phyloP scores from a whole-genome alignment of 92 coral and sea anemone genomes.

The Epizoanthus stellaris region DNA sequence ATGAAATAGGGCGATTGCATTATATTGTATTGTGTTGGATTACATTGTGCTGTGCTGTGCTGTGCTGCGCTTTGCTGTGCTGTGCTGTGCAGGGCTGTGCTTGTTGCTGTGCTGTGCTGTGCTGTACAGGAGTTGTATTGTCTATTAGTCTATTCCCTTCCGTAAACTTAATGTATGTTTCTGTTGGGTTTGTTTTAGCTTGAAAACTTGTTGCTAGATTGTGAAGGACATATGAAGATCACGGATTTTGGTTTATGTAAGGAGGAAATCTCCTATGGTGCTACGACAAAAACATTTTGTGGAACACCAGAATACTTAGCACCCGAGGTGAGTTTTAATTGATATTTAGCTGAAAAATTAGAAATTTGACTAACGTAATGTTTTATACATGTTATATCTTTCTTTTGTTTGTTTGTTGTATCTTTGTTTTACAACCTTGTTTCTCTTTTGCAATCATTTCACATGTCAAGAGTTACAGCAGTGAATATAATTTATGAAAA shows the following conservation, averaged over 20 bases:
- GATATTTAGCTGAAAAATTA: neutral
- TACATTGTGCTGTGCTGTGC: too few species aligned
- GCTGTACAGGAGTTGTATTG: neutral
- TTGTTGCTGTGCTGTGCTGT: neutral
- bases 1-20: too few species aligned
- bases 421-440: neutral
- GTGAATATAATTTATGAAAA: too few species aligned
- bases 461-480: too few species aligned
- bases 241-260: slow-evolving; percentile 98
- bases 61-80: too few species aligned
- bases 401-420: neutral
- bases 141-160: neutral
- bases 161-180: neutral
- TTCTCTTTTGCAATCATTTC: too few species aligned
- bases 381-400: neutral
- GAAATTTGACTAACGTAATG: too few species aligned
- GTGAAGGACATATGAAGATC: slow-evolving; percentile 95
- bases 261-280: slow-evolving; percentile 91
- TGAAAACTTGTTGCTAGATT: slow-evolving; percentile 90
- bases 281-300: slow-evolving; percentile 95
- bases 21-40: too few species aligned
- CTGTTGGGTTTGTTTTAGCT: slow-evolving; percentile 64
- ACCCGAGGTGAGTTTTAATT: slow-evolving; percentile 76
- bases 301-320: slow-evolving; percentile 99
- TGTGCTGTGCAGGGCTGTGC: neutral